Evolutionary conservation across 2,797 vertebrate genomes (phyloP).

Genomic region (Bucorvus abyssinicus): DNA sequence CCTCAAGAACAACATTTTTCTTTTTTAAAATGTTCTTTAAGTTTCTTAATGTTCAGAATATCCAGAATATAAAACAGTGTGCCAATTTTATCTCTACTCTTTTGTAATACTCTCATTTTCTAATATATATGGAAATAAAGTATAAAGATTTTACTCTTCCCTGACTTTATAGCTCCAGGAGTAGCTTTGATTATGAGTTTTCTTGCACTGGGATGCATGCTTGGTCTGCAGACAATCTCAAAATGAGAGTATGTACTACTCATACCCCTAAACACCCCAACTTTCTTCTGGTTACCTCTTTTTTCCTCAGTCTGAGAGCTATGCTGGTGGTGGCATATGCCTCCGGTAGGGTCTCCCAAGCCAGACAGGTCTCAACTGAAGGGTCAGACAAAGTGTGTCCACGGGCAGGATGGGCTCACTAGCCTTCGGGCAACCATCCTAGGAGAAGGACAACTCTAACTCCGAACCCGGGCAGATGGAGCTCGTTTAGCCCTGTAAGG

Average conservation of each 20-base stretch:
- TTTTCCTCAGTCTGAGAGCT: not conserved
- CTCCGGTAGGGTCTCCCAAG: too few relatives aligned
- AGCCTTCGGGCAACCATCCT: too few relatives aligned
- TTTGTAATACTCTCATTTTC: not conserved
- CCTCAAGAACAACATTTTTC: not conserved
- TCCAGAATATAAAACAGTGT: not conserved
- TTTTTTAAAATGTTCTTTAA: not conserved
- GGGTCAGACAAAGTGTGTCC: too few relatives aligned
- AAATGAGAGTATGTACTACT: not conserved
- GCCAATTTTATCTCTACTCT: not conserved
- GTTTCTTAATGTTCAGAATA: not conserved
- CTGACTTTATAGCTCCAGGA: not conserved
- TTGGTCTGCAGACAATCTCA: not conserved
- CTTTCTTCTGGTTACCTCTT: not conserved
- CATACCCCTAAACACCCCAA: not conserved
- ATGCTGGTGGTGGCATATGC: too few relatives aligned
- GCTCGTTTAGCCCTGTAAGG: too few relatives aligned
- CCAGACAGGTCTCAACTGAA: too few relatives aligned
- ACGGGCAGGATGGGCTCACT: too few relatives aligned
- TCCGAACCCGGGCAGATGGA: too few relatives aligned
- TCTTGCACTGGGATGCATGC: not conserved
- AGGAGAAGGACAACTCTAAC: too few relatives aligned
- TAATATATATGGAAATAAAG: not conserved
- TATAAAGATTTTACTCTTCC: not conserved
- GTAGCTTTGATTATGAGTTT: not conserved